Base-by-base conservation (phyloP, 2,797 vertebrate genomes). In the Lagodon rhomboides region DNA sequence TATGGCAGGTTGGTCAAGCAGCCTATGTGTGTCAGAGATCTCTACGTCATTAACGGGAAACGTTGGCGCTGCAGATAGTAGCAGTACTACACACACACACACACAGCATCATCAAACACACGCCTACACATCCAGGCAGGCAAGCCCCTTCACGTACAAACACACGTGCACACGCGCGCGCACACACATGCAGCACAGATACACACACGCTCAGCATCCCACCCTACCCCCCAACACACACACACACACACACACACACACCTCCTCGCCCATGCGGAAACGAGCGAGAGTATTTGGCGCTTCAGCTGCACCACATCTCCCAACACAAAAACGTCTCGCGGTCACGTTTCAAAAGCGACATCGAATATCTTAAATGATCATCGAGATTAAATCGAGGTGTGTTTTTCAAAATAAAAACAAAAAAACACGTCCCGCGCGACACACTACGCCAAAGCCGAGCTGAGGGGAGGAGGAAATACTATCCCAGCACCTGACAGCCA, bases 191-290 rank as follows among this genome's bases (percentile, higher is more conserved):
- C 30, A 30, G 30, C 12, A 30, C 71, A 41, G 59, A 77, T 86
- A 69, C 51, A 44, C 62, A 77, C 87, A 72, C 50, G 64, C 23
- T 6, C 66, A 79, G 34, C 49, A 68, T 5, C 54, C 8, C 46
- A 7, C 38, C 38, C 38, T 41, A 1, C 70, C 58, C 66, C 74
- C 69, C 63, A 4, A 30, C 59, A 49, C 68, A 55, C 34, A 54
- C 74, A 51, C 11, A 30, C 71, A 41, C 55, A 54, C 15, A 69
- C 67, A 43, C 62, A 77, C 87, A 72, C 50, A 66, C 23, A 5
- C 66, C 41, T 5, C 55, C 12, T 83, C 84, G 70, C 66, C 75
- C 87, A 89, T 90, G 87, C 87, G 83, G 84, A 91, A 89, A 90
- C 79, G 63, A 63, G 68, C 55, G 34, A 54, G 34, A 54, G 59